Base-by-base conservation (phyloP, 1,140 invertebrate genomes). In the Homalodisca vitripennis region DNA sequence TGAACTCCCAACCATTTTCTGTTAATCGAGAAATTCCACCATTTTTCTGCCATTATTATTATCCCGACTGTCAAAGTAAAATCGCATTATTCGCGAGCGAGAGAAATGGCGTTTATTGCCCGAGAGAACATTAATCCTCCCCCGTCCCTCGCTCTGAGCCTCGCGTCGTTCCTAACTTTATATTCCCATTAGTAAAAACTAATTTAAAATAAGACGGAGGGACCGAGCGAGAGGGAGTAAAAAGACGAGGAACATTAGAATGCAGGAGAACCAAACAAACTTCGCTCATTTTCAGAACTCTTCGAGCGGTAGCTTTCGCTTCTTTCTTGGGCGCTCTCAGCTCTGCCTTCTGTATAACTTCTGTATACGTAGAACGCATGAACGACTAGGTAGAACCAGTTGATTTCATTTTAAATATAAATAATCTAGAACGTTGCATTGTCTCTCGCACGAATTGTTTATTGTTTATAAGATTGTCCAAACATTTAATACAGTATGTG, bases 181-280 rank as follows among this genome's bases (percentile, higher is more conserved):
- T 66, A 66, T 66, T 66, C 63, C 63, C 63, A 66, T 66, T 66
- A 66, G 63, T 31, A 66, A 66, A 66, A 66, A 66, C 63, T 66
- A 66, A 66, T 66, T 66, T 66, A 66, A 66, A 66, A 66, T 41
- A 66, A 66, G 63, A 46, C 34, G 63, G 63, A 66, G 63, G 63
- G 63, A 66, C 41, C 32, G 26, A 34, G 26, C 46, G 63, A 66
- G 10, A 26, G 32, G 32, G 41, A n/a, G n/a, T n/a, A 66, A 66
- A 66, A 66, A 46, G 41, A 46, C 32, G 63, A 66, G 27, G 63
- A 66, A 66, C 63, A 66, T 66, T 66, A 66, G 63, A 66, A 66
- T 66, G 63, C 63, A 46, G 41, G 63, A 47, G 63, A 66, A 66
- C 63, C 63, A 46, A 66, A 66, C 63, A 66, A 66, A 66, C 63